phyloP scores from a whole-genome alignment of 2,888 invertebrate species.

The Cabera pusaria region DNA sequence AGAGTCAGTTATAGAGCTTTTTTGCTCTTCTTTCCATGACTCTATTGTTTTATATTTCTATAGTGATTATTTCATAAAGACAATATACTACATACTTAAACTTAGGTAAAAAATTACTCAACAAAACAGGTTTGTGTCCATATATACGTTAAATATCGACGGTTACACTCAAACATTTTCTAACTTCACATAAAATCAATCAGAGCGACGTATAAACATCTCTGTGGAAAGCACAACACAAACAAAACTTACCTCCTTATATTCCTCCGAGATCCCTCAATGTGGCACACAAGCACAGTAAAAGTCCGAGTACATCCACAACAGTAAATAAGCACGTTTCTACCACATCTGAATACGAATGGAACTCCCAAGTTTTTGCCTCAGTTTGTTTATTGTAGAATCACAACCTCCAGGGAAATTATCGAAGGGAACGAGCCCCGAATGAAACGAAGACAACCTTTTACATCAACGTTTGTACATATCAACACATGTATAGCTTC shows the following conservation, averaged over 20 bases:
- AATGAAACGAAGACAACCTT: conserved; percentile 54
- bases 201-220: too few relatives aligned
- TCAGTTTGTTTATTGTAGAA: conserved; percentile 64
- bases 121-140: too few relatives aligned
- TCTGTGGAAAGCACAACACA: conserved; percentile 2
- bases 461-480: conserved; percentile 47
- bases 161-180: too few relatives aligned
- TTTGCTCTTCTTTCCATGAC: too few relatives aligned
- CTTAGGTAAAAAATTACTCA: too few relatives aligned
- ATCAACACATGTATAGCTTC: conserved; percentile 53
- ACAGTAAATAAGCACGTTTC: conserved; percentile 50
- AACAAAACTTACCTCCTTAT: conserved; percentile 38
- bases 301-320: conserved; percentile 53
- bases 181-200: too few relatives aligned
- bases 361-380: conserved; percentile 56
- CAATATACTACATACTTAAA: too few relatives aligned
- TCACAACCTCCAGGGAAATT: conserved; percentile 78
- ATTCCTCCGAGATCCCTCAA: conserved; percentile 20
- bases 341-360: conserved; percentile 60
- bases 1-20: too few relatives aligned
- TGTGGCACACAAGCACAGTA: conserved; percentile 37
- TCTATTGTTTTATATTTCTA: too few relatives aligned
- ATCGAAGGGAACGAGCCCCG: conserved; percentile 53
- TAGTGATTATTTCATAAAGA: too few relatives aligned
- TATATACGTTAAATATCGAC: too few relatives aligned